phyloP scores from a whole-genome alignment of 1,140 invertebrate genomes.

The Chrysoperla carnea region DNA sequence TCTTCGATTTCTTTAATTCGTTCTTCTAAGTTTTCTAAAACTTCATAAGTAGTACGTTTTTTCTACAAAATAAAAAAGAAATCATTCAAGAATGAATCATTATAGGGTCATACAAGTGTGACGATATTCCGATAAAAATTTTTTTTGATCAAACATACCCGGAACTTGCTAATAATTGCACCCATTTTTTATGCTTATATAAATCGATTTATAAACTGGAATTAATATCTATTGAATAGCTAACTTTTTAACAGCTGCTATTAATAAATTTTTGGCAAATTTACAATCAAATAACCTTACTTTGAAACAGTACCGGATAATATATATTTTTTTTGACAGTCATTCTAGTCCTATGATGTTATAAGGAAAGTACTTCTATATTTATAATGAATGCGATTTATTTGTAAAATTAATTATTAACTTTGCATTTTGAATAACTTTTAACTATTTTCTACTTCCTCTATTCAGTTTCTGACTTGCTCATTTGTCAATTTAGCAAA shows the following conservation, averaged over 20 bases:
- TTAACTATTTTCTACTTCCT: no score
- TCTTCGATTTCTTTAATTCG: constrained; percentile 66
- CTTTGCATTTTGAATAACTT: no score
- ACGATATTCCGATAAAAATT: background rate
- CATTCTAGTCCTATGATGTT: no score
- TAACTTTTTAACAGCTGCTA: constrained; percentile 1
- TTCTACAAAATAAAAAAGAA: constrained; percentile 42
- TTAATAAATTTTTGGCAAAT: constrained; percentile 1
- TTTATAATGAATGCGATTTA: no score
- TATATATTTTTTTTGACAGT: no score
- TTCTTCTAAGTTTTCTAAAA: constrained; percentile 60
- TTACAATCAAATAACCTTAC: no score
- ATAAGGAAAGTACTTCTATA: no score
- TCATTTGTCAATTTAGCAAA: no score
- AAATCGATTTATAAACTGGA: background rate
- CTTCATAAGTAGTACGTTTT: constrained; percentile 58
- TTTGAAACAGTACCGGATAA: no score
- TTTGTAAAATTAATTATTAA: no score
- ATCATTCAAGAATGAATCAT: no score
- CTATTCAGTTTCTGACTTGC: no score
- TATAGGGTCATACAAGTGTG: background rate
- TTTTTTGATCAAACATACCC: constrained; percentile 6
- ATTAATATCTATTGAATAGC: background rate
- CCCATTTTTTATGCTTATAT: constrained; percentile 6
- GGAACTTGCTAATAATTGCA: constrained; percentile 8